phyloP scores from a whole-genome alignment of 1,140 invertebrate genomes.

The Bombus affinis region DNA sequence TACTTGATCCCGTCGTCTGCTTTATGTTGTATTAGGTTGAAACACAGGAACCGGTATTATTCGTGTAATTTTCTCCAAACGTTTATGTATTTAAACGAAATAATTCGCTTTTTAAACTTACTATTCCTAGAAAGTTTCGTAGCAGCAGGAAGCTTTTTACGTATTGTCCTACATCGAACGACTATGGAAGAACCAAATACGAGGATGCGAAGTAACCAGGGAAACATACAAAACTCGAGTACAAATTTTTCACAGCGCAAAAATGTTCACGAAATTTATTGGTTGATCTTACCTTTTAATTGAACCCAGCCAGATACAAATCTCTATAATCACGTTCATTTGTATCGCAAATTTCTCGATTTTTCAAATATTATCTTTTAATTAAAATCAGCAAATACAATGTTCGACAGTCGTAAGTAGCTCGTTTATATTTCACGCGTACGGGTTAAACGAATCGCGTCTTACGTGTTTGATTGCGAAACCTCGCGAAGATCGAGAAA shows the following conservation, averaged over 20 bases:
- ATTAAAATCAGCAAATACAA: background rate
- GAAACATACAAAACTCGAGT: too few species aligned
- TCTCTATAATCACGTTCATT: background rate
- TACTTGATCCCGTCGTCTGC: background rate
- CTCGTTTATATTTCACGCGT: background rate
- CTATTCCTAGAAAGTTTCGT: background rate
- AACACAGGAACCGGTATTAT: background rate
- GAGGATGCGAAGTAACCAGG: too few species aligned
- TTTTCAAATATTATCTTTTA: background rate
- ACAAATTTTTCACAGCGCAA: too few species aligned
- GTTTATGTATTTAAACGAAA: background rate
- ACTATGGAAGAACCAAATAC: too few species aligned
- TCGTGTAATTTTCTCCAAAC: background rate
- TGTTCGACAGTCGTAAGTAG: background rate
- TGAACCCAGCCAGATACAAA: background rate
- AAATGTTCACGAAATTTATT: background rate
- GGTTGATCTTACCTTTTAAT: background rate
- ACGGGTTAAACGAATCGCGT: background rate
- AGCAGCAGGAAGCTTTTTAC: too few species aligned
- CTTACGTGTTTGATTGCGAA: slow-evolving; percentile 25
- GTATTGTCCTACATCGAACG: too few species aligned
- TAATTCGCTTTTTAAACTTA: background rate
- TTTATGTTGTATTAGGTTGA: background rate
- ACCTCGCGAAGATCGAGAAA: background rate
- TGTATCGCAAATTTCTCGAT: background rate